Evolutionary conservation across 2,888 invertebrate species (phyloP).

Genomic region (Stenodema calcarata): DNA sequence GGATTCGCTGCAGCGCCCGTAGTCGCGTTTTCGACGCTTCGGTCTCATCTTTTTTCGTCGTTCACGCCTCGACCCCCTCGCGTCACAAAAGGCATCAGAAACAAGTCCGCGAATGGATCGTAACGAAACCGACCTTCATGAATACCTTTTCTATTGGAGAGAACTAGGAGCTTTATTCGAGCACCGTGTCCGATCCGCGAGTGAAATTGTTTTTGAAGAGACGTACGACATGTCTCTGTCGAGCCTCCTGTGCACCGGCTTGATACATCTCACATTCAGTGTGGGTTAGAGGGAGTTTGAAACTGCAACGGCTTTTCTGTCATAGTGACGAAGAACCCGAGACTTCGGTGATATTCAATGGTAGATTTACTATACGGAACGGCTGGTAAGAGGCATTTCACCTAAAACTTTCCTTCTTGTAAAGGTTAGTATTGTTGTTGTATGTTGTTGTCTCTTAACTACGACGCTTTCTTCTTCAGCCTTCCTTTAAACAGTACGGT

Average conservation of each 20-base stretch:
- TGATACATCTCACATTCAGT: neutral
- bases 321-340: no score
- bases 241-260: neutral
- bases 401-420: no score
- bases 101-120: slow-evolving; percentile 14
- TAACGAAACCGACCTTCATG: slow-evolving; percentile 20
- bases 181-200: slow-evolving; percentile 17
- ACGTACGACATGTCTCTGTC: neutral
- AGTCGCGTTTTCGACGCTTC: neutral
- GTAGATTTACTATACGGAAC: no score
- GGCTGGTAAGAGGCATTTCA: no score
- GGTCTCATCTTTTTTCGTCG: neutral
- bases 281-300: neutral
- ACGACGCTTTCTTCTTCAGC: no score
- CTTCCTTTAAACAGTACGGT: no score
- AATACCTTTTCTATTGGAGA: slow-evolving; percentile 26
- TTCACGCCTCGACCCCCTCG: neutral
- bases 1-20: neutral
- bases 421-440: no score
- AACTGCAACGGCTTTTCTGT: neutral
- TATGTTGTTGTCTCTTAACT: no score
- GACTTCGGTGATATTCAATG: no score
- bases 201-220: slow-evolving; percentile 21
- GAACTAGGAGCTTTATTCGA: neutral
- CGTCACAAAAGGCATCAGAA: slow-evolving; percentile 1